phyloP scores from a whole-genome alignment of 2,113 vertebrate genomes.

The Mus musculus region GRCm39 chr7:141441501-141442000 shows the following conservation, averaged over 20 bases:
- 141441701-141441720: background rate
- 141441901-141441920: background rate
- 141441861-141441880: background rate
- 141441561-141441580: background rate
- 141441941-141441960: no score
- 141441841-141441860: background rate
- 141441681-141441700: background rate
- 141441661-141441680: background rate
- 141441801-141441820: background rate
- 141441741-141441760: background rate
- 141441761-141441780: background rate
- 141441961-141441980: background rate
- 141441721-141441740: background rate
- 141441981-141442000: background rate
- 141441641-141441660: background rate
- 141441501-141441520: background rate
- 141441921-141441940: background rate
- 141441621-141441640: background rate
- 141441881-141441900: accelerated
- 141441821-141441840: background rate
- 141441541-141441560: no score
- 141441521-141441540: background rate
- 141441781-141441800: background rate
- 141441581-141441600: background rate
- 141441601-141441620: background rate